A percentile compares a stretch with the other conserved stretches of the same genome.
Conservation (phyloP, 2,797 vertebrate genomes). For the Macropodus opercularis region DNA sequence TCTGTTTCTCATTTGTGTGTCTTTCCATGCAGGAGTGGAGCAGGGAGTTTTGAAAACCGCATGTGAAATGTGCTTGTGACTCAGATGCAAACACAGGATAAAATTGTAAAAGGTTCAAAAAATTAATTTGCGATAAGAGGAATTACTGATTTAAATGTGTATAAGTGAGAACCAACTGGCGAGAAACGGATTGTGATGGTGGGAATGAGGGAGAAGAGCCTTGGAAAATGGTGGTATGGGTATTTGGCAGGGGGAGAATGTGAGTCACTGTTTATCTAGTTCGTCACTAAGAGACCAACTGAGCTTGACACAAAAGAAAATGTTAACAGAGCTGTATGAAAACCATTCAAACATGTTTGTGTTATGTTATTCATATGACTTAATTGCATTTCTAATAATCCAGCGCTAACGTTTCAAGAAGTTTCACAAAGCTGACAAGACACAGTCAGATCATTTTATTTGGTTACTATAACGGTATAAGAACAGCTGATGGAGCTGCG, state of each 20-base stretch:
- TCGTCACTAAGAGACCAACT: constrained; percentile 74
- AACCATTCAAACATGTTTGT: background rate
- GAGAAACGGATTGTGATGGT: constrained; percentile 29
- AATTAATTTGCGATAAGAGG: constrained; percentile 7
- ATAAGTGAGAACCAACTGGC: background rate
- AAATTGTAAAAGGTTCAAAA: constrained; percentile 16
- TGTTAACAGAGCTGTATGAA: constrained; percentile 12
- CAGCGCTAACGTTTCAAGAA: background rate
- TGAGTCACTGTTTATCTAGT: constrained; percentile 84
- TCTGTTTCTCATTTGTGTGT: constrained; percentile 83
- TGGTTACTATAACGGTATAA: constrained; percentile 61
- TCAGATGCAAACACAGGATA: constrained; percentile 14
- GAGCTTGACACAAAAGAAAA: constrained; percentile 44
- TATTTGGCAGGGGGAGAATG: constrained; percentile 74
- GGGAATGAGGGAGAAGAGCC: constrained; percentile 48
- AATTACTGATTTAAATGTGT: background rate
- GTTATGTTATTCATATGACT: background rate
- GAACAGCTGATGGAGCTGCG: constrained; percentile 71
- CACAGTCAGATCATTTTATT: constrained; percentile 80
- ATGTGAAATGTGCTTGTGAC: constrained; percentile 41
- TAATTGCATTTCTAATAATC: background rate
- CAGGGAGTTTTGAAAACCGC: constrained; percentile 50
- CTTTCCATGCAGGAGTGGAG: constrained; percentile 81
- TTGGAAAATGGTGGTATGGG: constrained; percentile 81
- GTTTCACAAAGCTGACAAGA: constrained; percentile 12